Evolutionary conservation across 2,113 vertebrate genomes (phyloP).

Genomic region (Strigops habroptila): DNA sequence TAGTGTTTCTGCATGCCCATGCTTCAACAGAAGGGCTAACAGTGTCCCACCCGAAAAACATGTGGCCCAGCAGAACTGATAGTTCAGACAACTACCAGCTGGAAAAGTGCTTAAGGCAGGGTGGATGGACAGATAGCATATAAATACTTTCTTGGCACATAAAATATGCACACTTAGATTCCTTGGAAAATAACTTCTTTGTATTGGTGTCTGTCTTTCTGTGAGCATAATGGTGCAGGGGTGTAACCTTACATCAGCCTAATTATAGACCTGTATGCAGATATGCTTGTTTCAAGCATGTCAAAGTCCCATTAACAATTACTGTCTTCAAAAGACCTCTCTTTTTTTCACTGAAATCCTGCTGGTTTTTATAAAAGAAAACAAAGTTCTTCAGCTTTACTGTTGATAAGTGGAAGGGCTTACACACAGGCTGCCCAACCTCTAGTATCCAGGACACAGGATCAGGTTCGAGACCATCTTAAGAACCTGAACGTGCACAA

Average conservation of each 20-base stretch:
- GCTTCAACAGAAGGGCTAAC: background rate
- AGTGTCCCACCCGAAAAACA: background rate
- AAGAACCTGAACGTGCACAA: too few relatives aligned
- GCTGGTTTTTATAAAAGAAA: background rate
- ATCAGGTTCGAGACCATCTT: too few relatives aligned
- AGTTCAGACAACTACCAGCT: background rate
- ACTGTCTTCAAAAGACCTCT: background rate
- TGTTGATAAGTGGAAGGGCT: background rate
- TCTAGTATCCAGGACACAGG: background rate
- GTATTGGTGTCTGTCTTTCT: background rate
- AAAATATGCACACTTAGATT: background rate
- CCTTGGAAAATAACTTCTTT: background rate
- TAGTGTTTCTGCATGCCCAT: background rate
- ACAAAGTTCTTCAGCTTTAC: background rate
- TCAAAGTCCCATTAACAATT: background rate
- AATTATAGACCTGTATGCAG: background rate
- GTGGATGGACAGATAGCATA: background rate
- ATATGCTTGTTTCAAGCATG: background rate
- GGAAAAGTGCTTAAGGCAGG: background rate
- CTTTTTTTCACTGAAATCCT: background rate
- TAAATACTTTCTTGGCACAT: background rate
- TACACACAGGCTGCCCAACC: background rate
- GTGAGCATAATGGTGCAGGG: background rate
- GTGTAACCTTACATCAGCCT: background rate
- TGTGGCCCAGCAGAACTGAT: background rate